phyloP scores from a whole-genome alignment of 1,140 invertebrate species.

The Drosophila pruinosa region DNA sequence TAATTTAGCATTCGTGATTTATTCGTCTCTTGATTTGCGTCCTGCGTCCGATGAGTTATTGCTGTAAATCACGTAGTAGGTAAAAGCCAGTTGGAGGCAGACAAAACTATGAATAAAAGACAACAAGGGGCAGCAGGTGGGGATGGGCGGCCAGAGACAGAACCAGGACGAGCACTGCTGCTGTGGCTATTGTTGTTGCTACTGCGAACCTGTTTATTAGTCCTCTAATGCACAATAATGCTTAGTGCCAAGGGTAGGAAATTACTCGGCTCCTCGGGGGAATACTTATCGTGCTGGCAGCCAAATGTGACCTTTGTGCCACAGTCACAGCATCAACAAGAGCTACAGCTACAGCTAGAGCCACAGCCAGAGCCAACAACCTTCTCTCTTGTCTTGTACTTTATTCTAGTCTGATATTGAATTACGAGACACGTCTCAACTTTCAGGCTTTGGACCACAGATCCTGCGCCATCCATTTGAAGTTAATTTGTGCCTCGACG shows the following conservation, averaged over 20 bases:
- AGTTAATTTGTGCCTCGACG: slow-evolving; percentile 71
- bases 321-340: slow-evolving; percentile 1
- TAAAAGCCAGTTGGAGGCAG: slow-evolving; percentile 58
- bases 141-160: not conserved
- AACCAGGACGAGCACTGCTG: not conserved
- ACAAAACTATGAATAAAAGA: slow-evolving; percentile 68
- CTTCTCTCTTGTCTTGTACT: not conserved
- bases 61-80: slow-evolving; percentile 76
- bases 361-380: not conserved
- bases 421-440: slow-evolving; percentile 74
- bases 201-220: slow-evolving; percentile 79
- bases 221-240: slow-evolving; percentile 81
- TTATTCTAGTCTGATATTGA: slow-evolving; percentile 52
- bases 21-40: slow-evolving; percentile 73
- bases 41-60: slow-evolving; percentile 68
- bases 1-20: slow-evolving; percentile 78
- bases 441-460: slow-evolving; percentile 42
- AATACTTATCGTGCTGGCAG: slow-evolving; percentile 71
- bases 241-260: slow-evolving; percentile 79
- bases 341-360: not conserved
- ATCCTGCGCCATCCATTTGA: slow-evolving; percentile 27
- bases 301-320: slow-evolving; percentile 78
- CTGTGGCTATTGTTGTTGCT: slow-evolving; percentile 1
- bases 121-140: not conserved
- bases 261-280: slow-evolving; percentile 68